Base-by-base conservation (phyloP, 2,888 invertebrate species). In the Gandaritis pyraliata region DNA sequence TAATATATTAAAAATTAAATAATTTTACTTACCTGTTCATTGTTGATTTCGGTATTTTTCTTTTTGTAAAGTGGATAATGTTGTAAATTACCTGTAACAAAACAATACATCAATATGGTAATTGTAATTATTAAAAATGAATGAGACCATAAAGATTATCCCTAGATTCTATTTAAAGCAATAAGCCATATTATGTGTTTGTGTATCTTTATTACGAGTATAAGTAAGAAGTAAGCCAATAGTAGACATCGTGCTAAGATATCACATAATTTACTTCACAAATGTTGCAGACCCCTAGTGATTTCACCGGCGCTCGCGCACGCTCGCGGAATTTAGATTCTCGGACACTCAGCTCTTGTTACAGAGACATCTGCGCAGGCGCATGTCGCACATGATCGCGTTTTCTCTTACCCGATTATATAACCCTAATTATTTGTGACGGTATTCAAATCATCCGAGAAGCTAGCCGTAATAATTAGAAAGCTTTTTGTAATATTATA, bases 321-420 rank as follows among this genome's bases (percentile, higher is more conserved):
- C 77, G 77, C 80, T 80, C 72, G 66, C 79, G 82, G 85, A 85
- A 86, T 85, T 85, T 82, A 86, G 86, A 84, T 83, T 81, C 84
- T 82, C 74, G 81, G 84, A 83, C 86, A 83, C 83, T 80, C 80
- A 3, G 80, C 81, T 83, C 84, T 86, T 85, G 84, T 85, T 84
- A 83, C 81, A 76, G 81, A 80, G 79, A 84, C 82, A 80, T 83
- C 83, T 80, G 81, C 77, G 78, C 73, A 66, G 73, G 80, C 73
- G 79, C 82, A 72, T 72, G 76, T 55, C 55, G 66, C 73, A 65
- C 67, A 71, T 73, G 66, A 69, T 66, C 71, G 66, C 72, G 80
- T 81, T 87, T 86, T 87, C 86, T 82, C 86, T 80, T 56, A 52
- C 56, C 62, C 16, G 53, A 56, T 71, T 69, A 69, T 55, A 61